Conservation (phyloP, 2,113 vertebrate species). For the Eupsittula cactorum region DNA sequence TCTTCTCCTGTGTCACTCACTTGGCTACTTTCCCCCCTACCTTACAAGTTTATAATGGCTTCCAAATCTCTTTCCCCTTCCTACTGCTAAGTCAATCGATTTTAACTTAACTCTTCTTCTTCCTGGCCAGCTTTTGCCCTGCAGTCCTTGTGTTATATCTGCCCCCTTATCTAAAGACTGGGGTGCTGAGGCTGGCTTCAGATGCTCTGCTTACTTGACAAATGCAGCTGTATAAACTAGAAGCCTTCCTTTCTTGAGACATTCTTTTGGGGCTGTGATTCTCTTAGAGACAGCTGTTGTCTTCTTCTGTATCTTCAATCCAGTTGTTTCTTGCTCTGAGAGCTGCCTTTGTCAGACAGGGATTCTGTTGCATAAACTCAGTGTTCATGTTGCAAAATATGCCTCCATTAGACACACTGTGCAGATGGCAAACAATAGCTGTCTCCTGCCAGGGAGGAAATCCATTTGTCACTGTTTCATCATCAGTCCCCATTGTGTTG, state of each 20-base stretch:
- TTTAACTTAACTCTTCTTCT: not conserved
- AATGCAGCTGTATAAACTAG: not conserved
- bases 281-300: not conserved
- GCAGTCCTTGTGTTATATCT: not conserved
- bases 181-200: not conserved
- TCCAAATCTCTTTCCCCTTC: not conserved
- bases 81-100: not conserved
- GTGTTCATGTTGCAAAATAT: not conserved
- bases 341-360: not conserved
- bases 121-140: not conserved
- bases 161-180: not conserved
- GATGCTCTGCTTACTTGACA: not conserved
- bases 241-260: not conserved
- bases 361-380: not conserved
- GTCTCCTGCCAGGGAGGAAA: slow-evolving; percentile 4
- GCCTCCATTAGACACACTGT: not conserved
- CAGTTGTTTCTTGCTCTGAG: not conserved
- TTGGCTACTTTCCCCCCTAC: not conserved
- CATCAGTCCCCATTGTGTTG: slow-evolving; percentile 20
- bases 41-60: not conserved
- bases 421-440: slow-evolving; percentile 52
- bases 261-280: not conserved
- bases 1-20: not conserved
- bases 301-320: slow-evolving; percentile 8
- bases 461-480: slow-evolving; percentile 51